Evolutionary conservation across 2,888 invertebrate species (phyloP).

Genomic region (Crossocerus cetratus): DNA sequence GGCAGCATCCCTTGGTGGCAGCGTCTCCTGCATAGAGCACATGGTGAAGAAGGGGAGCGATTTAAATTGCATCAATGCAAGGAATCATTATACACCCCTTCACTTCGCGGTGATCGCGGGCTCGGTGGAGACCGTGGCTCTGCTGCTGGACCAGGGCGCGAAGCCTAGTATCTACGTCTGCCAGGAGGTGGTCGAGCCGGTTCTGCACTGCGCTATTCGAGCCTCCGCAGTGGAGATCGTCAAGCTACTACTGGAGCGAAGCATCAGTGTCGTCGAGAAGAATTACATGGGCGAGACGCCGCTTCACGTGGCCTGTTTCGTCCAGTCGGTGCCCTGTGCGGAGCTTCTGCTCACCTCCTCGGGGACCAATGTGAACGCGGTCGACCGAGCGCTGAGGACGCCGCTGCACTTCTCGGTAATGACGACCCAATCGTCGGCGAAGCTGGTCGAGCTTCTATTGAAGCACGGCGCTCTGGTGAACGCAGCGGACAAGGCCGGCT

Average conservation of each 20-base stretch:
- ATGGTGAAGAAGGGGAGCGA: slow-evolving; percentile 84
- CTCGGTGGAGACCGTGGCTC: slow-evolving; percentile 73
- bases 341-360: slow-evolving; percentile 67
- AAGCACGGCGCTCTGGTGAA: slow-evolving; percentile 72
- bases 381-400: slow-evolving; percentile 73
- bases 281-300: slow-evolving; percentile 77
- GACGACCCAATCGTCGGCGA: slow-evolving; percentile 69
- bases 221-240: slow-evolving; percentile 71
- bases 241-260: slow-evolving; percentile 74
- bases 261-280: slow-evolving; percentile 74
- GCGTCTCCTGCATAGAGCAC: slow-evolving; percentile 83
- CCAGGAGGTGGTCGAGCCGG: slow-evolving; percentile 74
- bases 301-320: slow-evolving; percentile 78
- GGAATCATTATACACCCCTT: slow-evolving; percentile 74
- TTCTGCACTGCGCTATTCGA: slow-evolving; percentile 78
- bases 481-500: slow-evolving; percentile 73
- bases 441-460: slow-evolving; percentile 69
- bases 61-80: slow-evolving; percentile 79
- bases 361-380: slow-evolving; percentile 73
- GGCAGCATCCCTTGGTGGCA: slow-evolving; percentile 87
- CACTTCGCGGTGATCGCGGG: slow-evolving; percentile 79
- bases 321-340: slow-evolving; percentile 70
- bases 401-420: slow-evolving; percentile 77
- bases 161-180: slow-evolving; percentile 66
- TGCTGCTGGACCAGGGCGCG: slow-evolving; percentile 76